These are phyloP conservation scores for Nephrotoma appendiculata DNA, from an alignment of 2,888 invertebrate species.

Conservation along the genomic window DNA sequence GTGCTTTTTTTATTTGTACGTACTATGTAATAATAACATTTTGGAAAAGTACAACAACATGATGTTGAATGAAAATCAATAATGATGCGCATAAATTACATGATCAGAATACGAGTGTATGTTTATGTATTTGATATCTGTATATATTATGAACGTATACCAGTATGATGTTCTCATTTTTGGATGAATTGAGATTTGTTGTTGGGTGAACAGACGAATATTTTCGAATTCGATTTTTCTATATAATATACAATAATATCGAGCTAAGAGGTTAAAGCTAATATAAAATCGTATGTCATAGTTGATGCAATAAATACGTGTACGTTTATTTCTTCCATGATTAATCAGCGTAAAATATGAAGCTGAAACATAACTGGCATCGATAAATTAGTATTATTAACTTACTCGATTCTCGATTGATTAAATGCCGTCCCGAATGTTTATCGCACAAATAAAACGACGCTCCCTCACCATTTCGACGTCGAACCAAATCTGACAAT, in stretches of 20 bases:
- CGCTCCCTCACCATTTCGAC: background rate
- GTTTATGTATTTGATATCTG: background rate
- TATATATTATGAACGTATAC: background rate
- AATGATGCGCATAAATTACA: background rate
- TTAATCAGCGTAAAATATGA: background rate
- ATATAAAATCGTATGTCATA: background rate
- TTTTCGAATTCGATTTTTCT: background rate
- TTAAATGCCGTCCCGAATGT: too few species aligned
- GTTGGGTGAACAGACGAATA: background rate
- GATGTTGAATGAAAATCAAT: background rate
- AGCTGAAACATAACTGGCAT: background rate
- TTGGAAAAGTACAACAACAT: background rate
- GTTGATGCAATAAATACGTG: background rate
- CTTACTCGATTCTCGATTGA: background rate
- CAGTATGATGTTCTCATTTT: background rate
- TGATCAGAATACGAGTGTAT: background rate
- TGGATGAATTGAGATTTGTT: background rate
- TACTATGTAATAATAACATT: background rate
- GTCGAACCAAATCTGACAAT: background rate
- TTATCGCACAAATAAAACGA: background rate
- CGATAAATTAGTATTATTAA: background rate
- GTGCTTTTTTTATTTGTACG: background rate
- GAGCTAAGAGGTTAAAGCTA: background rate
- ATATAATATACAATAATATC: background rate
- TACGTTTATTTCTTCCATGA: background rate